Conservation (phyloP, 2,888 invertebrate genomes). For the Pachliopta kotzebuea region DNA sequence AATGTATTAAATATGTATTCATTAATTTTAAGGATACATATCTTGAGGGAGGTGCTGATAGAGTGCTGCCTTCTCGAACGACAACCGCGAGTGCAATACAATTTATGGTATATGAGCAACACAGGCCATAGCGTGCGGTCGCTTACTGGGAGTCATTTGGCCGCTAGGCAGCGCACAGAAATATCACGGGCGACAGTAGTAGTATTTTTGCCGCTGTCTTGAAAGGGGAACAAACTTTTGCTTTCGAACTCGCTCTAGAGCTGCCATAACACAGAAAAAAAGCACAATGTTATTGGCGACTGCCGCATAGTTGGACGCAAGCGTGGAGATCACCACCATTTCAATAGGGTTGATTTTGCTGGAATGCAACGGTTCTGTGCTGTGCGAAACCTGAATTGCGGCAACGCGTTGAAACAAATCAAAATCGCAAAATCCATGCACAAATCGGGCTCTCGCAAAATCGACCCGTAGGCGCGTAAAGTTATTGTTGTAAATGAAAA, state of each 20-base stretch:
- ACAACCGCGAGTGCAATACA: constrained; percentile 40
- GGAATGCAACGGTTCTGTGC: constrained; percentile 55
- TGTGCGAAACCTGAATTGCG: constrained; percentile 31
- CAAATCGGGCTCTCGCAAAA: constrained; percentile 60
- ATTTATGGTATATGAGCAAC: constrained; percentile 44
- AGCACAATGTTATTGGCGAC: constrained; percentile 55
- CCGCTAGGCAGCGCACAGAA: constrained; percentile 85
- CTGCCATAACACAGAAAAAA: constrained; percentile 77
- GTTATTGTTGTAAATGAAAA: constrained; percentile 42
- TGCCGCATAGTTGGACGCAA: constrained; percentile 34
- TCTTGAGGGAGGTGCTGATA: not conserved
- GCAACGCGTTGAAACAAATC: constrained; percentile 29
- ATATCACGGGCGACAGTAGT: constrained; percentile 88
- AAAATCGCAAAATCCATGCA: constrained; percentile 66
- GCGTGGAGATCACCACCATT: constrained; percentile 63
- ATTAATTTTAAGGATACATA: not conserved
- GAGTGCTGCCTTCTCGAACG: constrained; percentile 44
- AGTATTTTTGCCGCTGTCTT: constrained; percentile 88
- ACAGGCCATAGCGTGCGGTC: constrained; percentile 66
- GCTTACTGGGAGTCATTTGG: constrained; percentile 62
- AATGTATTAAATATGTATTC: not conserved
- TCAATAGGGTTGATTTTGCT: constrained; percentile 79
- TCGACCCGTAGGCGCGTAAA: constrained; percentile 50
- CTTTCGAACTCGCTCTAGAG: constrained; percentile 82
- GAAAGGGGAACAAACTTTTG: constrained; percentile 86